Conservation (phyloP, 2,888 invertebrate species). For the Melipona bicolor region DNA sequence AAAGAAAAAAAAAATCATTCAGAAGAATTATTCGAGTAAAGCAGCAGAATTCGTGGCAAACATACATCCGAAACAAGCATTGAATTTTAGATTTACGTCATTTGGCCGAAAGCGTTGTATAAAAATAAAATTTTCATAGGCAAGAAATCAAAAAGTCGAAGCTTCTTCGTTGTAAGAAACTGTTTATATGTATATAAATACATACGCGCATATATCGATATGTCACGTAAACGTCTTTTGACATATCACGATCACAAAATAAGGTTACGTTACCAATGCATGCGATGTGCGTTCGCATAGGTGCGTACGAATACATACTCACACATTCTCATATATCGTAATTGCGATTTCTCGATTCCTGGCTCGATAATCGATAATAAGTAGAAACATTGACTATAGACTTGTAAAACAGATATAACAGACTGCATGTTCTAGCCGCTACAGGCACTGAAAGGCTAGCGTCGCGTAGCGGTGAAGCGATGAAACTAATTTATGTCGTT, state of each 20-base stretch:
- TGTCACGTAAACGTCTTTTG: not conserved
- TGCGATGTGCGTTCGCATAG: not conserved
- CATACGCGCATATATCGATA: slow-evolving; percentile 3
- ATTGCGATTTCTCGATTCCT: slow-evolving; percentile 5
- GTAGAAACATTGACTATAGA: not conserved
- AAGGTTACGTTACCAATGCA: slow-evolving; percentile 48
- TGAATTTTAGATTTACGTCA: not conserved
- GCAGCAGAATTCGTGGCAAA: not conserved
- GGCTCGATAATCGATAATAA: slow-evolving; percentile 22
- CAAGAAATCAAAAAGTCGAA: not conserved
- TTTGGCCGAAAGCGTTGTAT: slow-evolving; percentile 1
- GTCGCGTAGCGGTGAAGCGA: no score
- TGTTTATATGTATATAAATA: not conserved
- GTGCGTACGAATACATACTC: not conserved
- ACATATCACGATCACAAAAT: slow-evolving; percentile 47
- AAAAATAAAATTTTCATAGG: slow-evolving; percentile 13
- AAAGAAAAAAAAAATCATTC: not conserved
- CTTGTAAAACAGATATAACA: no score
- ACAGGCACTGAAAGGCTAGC: no score
- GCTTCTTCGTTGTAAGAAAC: not conserved
- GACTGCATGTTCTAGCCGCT: no score
- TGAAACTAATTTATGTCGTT: no score
- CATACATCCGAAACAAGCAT: not conserved
- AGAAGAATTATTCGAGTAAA: not conserved
- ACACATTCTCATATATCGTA: not conserved